Evolutionary conservation across 2,113 vertebrate genomes (phyloP), one percentile per base, ranked within the genome.

Genomic region (Lepisosteus oculatus): DNA sequence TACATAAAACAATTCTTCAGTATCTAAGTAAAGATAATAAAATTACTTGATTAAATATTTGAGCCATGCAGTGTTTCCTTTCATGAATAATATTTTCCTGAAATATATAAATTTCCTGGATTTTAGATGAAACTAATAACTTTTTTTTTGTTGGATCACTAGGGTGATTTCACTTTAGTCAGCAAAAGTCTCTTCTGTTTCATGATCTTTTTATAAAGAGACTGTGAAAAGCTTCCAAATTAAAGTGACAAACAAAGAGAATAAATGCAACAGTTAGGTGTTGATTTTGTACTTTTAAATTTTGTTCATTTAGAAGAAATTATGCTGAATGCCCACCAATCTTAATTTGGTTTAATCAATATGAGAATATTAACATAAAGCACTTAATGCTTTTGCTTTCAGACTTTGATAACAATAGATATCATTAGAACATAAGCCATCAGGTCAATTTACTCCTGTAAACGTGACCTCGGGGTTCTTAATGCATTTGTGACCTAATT

Each of bases 141-240:
- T 51, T 76, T 74, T 70, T 17, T 74, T 78, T 81, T 81, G 76
- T 84, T 80, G 74, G 67, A 74, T 71, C 45, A 69, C 78, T 69
- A 67, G 9, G 61, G 62, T 68, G 72, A 83, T 69, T 77, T 56
- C 44, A 44, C 65, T 75, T 59, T 65, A 74, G 73, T 74, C 82
- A 67, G 75, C 81, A 84, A 84, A 79, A 84, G 79, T 84, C 84
- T 78, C 80, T 75, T 61, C 66, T 80, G 77, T 79, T 75, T 75
- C 78, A 74, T 79, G 67, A 76, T 62, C 55, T 13, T 44, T 6
- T 51, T 51, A 51, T 51, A 9, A 51, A 51, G 5, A 13, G 4
- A 59, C 14, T n/a, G 4, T 5, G n/a, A 59, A 59, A n/a, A 59
- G 3, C 56, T 59, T 14, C 7, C 56, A 11, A 3, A 59, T 29